Conservation (phyloP, 2,888 invertebrate genomes). For the Lepidocyrtoides sp. region DNA sequence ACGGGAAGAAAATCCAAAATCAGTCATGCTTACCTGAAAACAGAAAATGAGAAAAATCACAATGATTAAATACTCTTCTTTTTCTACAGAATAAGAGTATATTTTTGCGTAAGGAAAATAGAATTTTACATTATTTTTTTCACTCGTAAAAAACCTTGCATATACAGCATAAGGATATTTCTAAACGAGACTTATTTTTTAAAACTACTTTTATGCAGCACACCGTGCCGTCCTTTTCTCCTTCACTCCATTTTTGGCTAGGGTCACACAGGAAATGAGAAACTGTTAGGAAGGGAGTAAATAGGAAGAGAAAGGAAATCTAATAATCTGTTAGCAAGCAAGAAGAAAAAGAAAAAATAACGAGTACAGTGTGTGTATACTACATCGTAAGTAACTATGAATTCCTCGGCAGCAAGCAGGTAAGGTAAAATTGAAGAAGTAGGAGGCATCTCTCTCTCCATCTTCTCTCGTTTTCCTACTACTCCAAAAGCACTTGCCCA, state of each 20-base stretch:
- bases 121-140: slow-evolving; percentile 62
- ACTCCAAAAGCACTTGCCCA: slow-evolving; percentile 61
- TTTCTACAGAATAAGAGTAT: slow-evolving; percentile 42
- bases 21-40: slow-evolving; percentile 82
- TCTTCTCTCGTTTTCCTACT: slow-evolving; percentile 51
- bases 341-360: slow-evolving; percentile 46
- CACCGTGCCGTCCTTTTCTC: slow-evolving; percentile 25
- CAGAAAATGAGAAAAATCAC: slow-evolving; percentile 65
- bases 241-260: slow-evolving; percentile 26
- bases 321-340: slow-evolving; percentile 70
- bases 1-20: slow-evolving; percentile 79
- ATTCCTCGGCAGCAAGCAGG: slow-evolving; percentile 27
- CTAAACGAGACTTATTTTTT: slow-evolving; percentile 24
- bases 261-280: slow-evolving; percentile 75
- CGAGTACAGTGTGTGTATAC: no score
- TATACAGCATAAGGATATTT: no score
- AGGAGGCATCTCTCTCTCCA: slow-evolving; percentile 35
- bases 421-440: slow-evolving; percentile 36
- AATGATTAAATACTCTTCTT: slow-evolving; percentile 68
- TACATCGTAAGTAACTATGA: slow-evolving; percentile 6
- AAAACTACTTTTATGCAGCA: slow-evolving; percentile 27
- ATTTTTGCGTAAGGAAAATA: slow-evolving; percentile 43
- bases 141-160: no score
- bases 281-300: slow-evolving; percentile 70
- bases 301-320: slow-evolving; percentile 69